Evolutionary conservation across 2,888 invertebrate species (phyloP).

Genomic region (Xestoiulus laeticollis): DNA sequence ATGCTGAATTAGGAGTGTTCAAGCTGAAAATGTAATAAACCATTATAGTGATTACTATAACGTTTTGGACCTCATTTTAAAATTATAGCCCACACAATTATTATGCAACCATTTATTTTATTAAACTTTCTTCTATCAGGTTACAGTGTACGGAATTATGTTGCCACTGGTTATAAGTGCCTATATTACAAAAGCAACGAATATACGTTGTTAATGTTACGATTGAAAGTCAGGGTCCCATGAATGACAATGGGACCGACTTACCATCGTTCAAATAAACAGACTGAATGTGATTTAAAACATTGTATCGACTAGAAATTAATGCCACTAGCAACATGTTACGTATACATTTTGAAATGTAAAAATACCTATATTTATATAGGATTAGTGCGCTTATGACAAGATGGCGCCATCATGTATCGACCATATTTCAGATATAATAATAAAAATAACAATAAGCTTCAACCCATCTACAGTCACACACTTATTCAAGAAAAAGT

Average conservation of each 20-base stretch:
- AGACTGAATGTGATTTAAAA: background rate
- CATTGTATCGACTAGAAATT: background rate
- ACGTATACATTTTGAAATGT: background rate
- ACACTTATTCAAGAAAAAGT: background rate
- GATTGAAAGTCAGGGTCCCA: background rate
- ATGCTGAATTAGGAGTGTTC: background rate
- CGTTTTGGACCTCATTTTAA: too few relatives aligned
- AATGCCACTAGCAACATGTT: background rate
- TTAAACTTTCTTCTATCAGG: background rate
- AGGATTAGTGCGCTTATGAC: background rate
- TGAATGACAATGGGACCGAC: background rate
- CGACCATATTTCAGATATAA: background rate
- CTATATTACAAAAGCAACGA: constrained; percentile 6
- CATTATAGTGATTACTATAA: too few relatives aligned
- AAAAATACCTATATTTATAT: background rate
- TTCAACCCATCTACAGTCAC: background rate
- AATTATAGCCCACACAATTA: too few relatives aligned
- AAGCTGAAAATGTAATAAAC: background rate
- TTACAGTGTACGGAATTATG: background rate
- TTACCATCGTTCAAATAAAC: background rate
- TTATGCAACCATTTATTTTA: constrained; percentile 13
- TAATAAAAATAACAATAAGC: background rate
- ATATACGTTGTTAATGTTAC: background rate
- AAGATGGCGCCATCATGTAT: background rate
- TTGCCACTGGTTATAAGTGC: background rate